These are phyloP conservation scores for Neofelis nebulosa DNA, from an alignment of 2,113 vertebrate genomes.

Conservation along the genomic window DNA sequence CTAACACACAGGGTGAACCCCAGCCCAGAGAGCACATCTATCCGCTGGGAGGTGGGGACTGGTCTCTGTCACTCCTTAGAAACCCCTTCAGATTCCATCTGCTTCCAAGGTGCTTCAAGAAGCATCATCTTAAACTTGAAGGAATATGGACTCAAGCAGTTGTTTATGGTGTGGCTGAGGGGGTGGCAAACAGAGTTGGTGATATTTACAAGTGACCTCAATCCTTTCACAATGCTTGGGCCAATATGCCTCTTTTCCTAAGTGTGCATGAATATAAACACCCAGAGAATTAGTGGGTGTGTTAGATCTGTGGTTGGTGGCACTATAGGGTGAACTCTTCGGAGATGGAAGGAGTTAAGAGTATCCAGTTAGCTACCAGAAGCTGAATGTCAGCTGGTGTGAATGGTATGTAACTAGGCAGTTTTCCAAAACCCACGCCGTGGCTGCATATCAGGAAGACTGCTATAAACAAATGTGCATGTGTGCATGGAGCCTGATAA, in stretches of 20 bases:
- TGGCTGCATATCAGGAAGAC: conserved; percentile 72
- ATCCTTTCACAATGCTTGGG: background rate
- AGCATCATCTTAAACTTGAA: background rate
- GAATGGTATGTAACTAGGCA: conserved; percentile 75
- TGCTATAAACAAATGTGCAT: conserved; percentile 73
- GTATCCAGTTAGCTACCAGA: conserved; percentile 54
- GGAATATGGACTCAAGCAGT: background rate
- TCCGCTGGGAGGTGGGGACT: background rate
- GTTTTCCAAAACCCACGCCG: conserved; percentile 65
- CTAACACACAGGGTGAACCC: background rate
- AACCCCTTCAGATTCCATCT: background rate
- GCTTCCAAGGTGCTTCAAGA: background rate
- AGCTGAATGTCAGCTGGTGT: conserved; percentile 58
- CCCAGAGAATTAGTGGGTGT: background rate
- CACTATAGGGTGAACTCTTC: background rate
- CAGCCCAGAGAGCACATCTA: background rate
- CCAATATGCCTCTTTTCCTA: background rate
- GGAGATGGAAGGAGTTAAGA: conserved; percentile 62
- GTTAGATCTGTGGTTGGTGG: background rate
- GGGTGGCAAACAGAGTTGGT: background rate
- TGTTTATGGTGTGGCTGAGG: background rate
- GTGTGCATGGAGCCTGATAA: conserved; percentile 75
- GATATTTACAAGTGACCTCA: background rate
- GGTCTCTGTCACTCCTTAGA: background rate
- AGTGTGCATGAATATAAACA: background rate